These are phyloP conservation scores for Zalophus californianus DNA, from an alignment of 2,797 vertebrate species.

Conservation along the genomic window DNA sequence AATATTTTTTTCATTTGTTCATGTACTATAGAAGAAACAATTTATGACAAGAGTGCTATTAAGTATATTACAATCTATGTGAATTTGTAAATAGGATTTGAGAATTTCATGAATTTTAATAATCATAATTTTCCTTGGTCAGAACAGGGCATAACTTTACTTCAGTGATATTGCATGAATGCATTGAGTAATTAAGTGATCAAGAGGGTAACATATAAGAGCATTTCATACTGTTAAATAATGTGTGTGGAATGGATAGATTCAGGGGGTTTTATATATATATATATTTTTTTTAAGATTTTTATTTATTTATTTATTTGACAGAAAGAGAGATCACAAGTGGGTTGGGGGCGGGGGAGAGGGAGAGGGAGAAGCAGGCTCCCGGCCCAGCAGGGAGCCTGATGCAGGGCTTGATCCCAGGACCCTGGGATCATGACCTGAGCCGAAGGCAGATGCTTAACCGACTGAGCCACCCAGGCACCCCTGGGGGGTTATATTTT, in stretches of 20 bases:
- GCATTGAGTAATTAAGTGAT: neutral
- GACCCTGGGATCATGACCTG: too few relatives aligned
- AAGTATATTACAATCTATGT: neutral
- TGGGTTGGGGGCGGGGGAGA: too few relatives aligned
- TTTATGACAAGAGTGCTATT: neutral
- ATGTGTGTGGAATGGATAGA: neutral
- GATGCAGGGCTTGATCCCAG: too few relatives aligned
- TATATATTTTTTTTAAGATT: too few relatives aligned
- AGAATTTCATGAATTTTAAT: neutral
- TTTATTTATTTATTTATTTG: too few relatives aligned
- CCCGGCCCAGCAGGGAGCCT: too few relatives aligned
- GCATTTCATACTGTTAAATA: neutral
- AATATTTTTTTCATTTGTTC: conserved; percentile 43
- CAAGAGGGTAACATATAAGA: neutral
- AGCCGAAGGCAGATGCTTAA: too few relatives aligned
- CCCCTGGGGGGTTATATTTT: neutral
- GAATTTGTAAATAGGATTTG: conserved; percentile 28
- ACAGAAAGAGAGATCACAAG: too few relatives aligned
- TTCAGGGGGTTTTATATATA: neutral
- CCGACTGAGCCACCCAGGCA: too few relatives aligned
- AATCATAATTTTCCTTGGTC: neutral
- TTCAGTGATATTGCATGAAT: neutral
- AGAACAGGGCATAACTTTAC: neutral
- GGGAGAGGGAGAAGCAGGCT: too few relatives aligned
- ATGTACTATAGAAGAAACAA: conserved; percentile 53